phyloP scores from a whole-genome alignment of 2,797 vertebrate species.

The Borostomias antarcticus region DNA sequence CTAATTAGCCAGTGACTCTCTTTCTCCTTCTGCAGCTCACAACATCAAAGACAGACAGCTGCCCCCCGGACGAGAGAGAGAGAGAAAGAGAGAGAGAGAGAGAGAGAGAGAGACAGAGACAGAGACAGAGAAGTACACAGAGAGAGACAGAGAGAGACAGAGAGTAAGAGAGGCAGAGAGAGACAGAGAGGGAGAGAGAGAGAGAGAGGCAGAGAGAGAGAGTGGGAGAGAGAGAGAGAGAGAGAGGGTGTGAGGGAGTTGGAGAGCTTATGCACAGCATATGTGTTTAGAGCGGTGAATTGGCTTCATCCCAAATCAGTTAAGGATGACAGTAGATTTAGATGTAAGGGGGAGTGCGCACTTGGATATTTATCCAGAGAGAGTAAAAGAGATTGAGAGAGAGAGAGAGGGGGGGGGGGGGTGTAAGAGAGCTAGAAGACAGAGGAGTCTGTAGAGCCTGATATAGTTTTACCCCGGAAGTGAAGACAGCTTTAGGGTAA shows the following conservation, averaged over 20 bases:
- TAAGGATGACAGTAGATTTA: no score
- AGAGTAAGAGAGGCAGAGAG: neutral
- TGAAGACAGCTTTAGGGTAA: slow-evolving; percentile 51
- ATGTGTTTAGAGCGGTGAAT: no score
- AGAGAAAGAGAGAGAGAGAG: slow-evolving; percentile 37
- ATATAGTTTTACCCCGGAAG: slow-evolving; percentile 60
- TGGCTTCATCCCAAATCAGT: no score
- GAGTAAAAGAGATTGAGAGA: neutral
- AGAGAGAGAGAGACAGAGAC: slow-evolving; percentile 9
- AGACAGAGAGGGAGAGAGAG: slow-evolving; percentile 4
- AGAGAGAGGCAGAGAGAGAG: slow-evolving; percentile 11
- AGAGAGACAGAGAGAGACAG: neutral
- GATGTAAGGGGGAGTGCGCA: no score
- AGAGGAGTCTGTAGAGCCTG: slow-evolving; percentile 36
- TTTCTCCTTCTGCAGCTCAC: no score
- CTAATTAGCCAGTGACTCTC: no score
- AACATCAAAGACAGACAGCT: no score
- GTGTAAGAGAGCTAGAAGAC: slow-evolving; percentile 46
- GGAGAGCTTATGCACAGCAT: no score
- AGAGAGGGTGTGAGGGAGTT: no score
- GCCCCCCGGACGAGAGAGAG: no score
- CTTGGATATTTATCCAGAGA: no score
- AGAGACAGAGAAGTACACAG: neutral
- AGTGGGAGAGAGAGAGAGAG: no score
- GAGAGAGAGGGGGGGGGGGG: slow-evolving; percentile 10